A percentile compares a stretch with the other conserved stretches of the same genome.
Conservation (phyloP, 1,140 invertebrate species). For the Agrypnia vestita region DNA sequence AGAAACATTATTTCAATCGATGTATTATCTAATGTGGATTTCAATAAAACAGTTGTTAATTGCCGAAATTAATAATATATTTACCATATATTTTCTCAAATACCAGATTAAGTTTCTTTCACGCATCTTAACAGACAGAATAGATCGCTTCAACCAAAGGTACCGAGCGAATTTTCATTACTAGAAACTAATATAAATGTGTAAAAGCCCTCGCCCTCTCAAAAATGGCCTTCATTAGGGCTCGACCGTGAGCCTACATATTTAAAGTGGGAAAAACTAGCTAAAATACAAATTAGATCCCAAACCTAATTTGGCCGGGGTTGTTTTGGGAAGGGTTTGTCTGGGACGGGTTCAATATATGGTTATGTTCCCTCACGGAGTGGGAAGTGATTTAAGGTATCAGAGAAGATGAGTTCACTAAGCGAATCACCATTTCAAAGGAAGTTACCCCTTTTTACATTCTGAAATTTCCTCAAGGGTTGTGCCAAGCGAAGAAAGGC, state of each 20-base stretch:
- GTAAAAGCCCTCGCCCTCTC: background rate
- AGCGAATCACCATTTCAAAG: conserved; percentile 57
- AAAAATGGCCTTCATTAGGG: conserved; percentile 17
- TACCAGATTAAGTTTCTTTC: no score
- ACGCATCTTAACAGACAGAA: no score
- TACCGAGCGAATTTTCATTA: no score
- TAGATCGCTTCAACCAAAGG: no score
- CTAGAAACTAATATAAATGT: no score
- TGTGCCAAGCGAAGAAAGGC: conserved; percentile 6
- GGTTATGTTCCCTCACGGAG: conserved; percentile 49
- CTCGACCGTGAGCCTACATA: conserved; percentile 23
- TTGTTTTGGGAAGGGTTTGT: conserved; percentile 16
- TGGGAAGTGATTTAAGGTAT: conserved; percentile 54
- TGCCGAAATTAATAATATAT: no score
- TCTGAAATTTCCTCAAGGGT: background rate
- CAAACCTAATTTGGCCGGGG: conserved; percentile 49
- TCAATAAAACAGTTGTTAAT: no score
- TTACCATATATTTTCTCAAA: no score
- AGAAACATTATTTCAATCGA: no score
- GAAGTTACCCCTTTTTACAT: conserved; percentile 53
- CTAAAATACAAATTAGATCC: conserved; percentile 56
- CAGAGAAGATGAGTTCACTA: conserved; percentile 53
- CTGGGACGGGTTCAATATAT: conserved; percentile 50
- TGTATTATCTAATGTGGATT: no score
- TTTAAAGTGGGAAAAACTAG: conserved; percentile 44